Conservation (phyloP, 2,797 vertebrate genomes). For the Knipowitschia caucasica region DNA sequence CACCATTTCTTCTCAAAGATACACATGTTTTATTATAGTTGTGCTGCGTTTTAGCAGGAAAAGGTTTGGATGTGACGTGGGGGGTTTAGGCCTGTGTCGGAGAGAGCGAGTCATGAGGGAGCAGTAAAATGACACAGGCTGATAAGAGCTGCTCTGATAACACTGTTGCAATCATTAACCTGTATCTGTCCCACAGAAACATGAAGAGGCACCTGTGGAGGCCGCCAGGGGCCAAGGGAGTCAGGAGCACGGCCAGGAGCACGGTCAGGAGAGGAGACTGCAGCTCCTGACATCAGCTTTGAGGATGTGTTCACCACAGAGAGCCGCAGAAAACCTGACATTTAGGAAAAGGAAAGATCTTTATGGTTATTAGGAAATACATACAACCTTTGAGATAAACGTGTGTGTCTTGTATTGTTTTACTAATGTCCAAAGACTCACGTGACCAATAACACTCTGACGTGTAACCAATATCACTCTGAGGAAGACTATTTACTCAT, state of each 20-base stretch:
- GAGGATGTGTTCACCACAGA: not conserved
- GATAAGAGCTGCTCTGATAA: slow-evolving; percentile 93
- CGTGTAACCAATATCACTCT: no score
- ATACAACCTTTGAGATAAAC: no score
- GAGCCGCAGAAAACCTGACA: not conserved
- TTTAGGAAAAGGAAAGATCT: no score
- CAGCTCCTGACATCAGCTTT: not conserved
- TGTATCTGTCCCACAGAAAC: slow-evolving; percentile 52
- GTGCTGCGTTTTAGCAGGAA: slow-evolving; percentile 77
- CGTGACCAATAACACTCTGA: no score
- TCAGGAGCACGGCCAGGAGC: slow-evolving; percentile 7
- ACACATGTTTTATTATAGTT: no score
- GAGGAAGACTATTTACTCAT: no score
- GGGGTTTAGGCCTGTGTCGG: slow-evolving; percentile 1
- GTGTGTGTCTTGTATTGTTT: no score
- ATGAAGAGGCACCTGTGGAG: slow-evolving; percentile 15
- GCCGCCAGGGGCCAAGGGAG: slow-evolving; percentile 14
- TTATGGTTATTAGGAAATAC: no score
- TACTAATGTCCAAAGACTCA: no score
- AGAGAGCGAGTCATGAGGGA: slow-evolving; percentile 67
- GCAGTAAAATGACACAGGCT: slow-evolving; percentile 92
- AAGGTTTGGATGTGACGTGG: slow-evolving; percentile 56
- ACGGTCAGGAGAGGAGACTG: slow-evolving; percentile 15
- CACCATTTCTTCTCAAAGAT: no score
- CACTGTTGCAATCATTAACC: slow-evolving; percentile 93